Percentiles rank a stretch among this genome's conserved stretches.
phyloP scores from a whole-genome alignment of 2,888 invertebrate genomes.

The Metellina segmentata region DNA sequence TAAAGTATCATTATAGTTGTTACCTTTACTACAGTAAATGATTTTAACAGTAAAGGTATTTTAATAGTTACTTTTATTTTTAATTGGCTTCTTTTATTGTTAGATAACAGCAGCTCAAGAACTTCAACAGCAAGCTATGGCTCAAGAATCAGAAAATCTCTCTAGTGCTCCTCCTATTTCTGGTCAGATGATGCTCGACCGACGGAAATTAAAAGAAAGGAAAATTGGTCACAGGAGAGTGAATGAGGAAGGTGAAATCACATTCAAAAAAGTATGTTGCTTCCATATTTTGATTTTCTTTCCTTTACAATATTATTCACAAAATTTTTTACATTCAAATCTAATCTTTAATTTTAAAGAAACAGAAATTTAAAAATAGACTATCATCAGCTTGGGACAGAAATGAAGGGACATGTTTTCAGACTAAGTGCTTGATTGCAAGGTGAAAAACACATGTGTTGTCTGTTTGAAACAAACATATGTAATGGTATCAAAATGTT shows the following conservation, averaged over 20 bases:
- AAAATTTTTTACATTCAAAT: background rate
- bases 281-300: background rate
- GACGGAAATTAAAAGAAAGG: slow-evolving; percentile 79
- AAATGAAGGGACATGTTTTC: background rate
- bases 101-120: slow-evolving; percentile 57
- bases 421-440: background rate
- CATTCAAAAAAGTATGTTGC: slow-evolving; percentile 91
- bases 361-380: too few species aligned
- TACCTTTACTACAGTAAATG: too few species aligned
- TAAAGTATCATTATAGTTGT: background rate
- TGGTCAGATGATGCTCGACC: slow-evolving; percentile 8
- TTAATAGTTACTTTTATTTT: background rate
- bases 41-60: too few species aligned
- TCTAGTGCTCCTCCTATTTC: slow-evolving; percentile 47
- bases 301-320: too few species aligned
- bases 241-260: slow-evolving; percentile 98
- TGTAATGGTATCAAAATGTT: too few species aligned
- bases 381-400: too few species aligned
- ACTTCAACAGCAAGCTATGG: slow-evolving; percentile 34
- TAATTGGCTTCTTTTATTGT: background rate
- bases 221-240: slow-evolving; percentile 99
- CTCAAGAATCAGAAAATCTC: slow-evolving; percentile 75
- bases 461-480: too few species aligned
- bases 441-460: too few species aligned
- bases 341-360: too few species aligned